Conservation (phyloP, 1,140 invertebrate genomes). For the Arctopsyche grandis region DNA sequence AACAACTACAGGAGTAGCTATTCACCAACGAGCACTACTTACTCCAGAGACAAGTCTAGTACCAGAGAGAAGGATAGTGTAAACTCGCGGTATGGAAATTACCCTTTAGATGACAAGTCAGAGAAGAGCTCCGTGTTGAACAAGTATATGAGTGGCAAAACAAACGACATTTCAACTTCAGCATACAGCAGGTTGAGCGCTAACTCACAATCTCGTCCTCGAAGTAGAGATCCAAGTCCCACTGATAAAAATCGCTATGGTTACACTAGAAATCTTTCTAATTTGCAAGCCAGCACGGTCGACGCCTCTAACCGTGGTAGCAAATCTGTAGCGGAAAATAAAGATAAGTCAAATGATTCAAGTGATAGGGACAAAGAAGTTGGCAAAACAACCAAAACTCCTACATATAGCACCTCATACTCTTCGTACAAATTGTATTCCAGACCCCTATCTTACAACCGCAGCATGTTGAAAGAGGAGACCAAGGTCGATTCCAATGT, state of each 20-base stretch:
- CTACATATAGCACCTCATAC: constrained; percentile 60
- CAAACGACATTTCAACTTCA: constrained; percentile 30
- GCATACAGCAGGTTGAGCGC: constrained; percentile 40
- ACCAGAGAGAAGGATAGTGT: constrained; percentile 45
- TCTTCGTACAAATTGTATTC: constrained; percentile 65
- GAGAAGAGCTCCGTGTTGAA: constrained; percentile 48
- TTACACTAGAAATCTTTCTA: constrained; percentile 40
- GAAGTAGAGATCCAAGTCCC: constrained; percentile 60
- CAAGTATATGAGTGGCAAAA: constrained; percentile 48
- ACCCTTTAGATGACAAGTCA: constrained; percentile 43
- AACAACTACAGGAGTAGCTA: constrained; percentile 45
- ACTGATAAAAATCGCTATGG: constrained; percentile 55
- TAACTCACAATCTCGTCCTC: constrained; percentile 56
- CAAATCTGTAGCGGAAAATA: constrained; percentile 33
- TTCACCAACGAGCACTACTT: constrained; percentile 37
- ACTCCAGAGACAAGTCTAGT: constrained; percentile 48
- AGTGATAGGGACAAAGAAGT: constrained; percentile 64
- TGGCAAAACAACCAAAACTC: constrained; percentile 64
- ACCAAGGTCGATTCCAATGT: constrained; percentile 58
- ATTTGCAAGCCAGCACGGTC: constrained; percentile 26
- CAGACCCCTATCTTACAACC: constrained; percentile 59
- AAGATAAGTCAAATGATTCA: constrained; percentile 39
- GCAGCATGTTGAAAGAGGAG: constrained; percentile 60
- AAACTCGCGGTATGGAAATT: constrained; percentile 36
- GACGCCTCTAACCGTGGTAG: constrained; percentile 18